Base-by-base conservation (phyloP, 2,888 invertebrate species). In the Hemicrepidius hirtus region DNA sequence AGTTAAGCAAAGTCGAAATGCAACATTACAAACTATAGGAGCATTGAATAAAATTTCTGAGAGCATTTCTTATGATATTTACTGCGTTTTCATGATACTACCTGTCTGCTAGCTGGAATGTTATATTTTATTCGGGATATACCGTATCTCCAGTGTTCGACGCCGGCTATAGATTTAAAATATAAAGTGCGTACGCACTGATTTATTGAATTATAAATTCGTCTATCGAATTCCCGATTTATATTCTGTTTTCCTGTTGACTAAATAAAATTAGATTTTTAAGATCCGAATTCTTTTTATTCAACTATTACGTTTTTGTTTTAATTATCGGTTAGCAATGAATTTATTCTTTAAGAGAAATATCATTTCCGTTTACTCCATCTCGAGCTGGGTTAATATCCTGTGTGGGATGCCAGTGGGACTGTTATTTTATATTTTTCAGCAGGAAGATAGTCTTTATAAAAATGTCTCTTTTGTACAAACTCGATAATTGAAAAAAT, bases 131-230 rank as follows among this genome's bases (percentile, higher is more conserved):
- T n/a, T 53, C n/a, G 53, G 53, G 13, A 32, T n/a, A 53, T 53
- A 53, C 13, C 28, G 53, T 32, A 53, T 53, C 28, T 24, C 53
- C 53, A 53, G 53, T 53, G 53, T 28, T n/a, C 13, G 5, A 24
- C 16, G 24, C 32, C 10, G 28, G 28, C 10, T 46, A 4, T 32
- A 2, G 32, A n/a, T n/a, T n/a, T n/a, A n/a, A n/a, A 53, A 12
- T 5, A 10, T 21, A 53, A 20, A 24, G 12, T 21, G 53, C 12
- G 28, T 32, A 3, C 4, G 28, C 24, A 53, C 24, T 24, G 53
- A 53, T 53, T 53, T 53, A 53, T 53, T 53, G 53, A 53, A 53
- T 53, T 53, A 53, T 24, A 24, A 53, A 53, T 53, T 53, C 28
- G 10, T 18, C 6, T 46, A 46, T 10, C 20, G 18, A 46, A 20